Evolutionary conservation across 2,888 invertebrate genomes (phyloP).

Genomic region (Dione juno): DNA sequence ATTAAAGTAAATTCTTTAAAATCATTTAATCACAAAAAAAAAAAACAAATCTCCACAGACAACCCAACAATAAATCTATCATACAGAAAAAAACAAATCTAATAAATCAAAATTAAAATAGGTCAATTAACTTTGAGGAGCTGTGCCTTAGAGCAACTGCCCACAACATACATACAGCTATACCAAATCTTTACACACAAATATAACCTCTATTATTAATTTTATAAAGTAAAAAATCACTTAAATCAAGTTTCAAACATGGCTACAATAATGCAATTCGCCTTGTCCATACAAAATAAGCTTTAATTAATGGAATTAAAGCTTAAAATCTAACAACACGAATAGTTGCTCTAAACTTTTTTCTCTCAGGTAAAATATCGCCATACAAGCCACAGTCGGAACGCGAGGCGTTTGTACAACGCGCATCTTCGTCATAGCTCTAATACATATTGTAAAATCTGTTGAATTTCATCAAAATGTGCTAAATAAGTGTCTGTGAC

Average conservation of each 20-base stretch:
- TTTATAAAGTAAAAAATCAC: constrained; percentile 46
- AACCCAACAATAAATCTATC: too few relatives aligned
- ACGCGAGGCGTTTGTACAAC: constrained; percentile 60
- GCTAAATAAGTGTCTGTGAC: constrained; percentile 28
- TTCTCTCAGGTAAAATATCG: constrained; percentile 74
- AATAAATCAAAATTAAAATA: constrained; percentile 28
- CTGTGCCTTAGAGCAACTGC: constrained; percentile 74
- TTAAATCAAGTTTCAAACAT: constrained; percentile 48
- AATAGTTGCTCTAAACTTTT: constrained; percentile 64
- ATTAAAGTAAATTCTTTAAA: too few relatives aligned
- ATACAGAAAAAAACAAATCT: not conserved
- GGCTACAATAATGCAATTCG: constrained; percentile 66
- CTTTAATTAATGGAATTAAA: constrained; percentile 13
- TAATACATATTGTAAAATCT: constrained; percentile 29
- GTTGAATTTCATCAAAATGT: constrained; percentile 38
- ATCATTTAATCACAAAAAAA: too few relatives aligned
- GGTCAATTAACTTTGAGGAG: constrained; percentile 61
- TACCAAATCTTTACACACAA: constrained; percentile 59
- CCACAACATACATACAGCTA: constrained; percentile 68
- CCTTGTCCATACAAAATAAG: constrained; percentile 41
- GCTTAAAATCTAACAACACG: constrained; percentile 44
- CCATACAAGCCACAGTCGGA: constrained; percentile 66
- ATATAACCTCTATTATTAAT: constrained; percentile 37
- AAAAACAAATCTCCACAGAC: too few relatives aligned
- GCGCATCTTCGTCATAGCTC: constrained; percentile 40